phyloP scores from a whole-genome alignment of 2,797 vertebrate species.

The Falco cherrug region DNA sequence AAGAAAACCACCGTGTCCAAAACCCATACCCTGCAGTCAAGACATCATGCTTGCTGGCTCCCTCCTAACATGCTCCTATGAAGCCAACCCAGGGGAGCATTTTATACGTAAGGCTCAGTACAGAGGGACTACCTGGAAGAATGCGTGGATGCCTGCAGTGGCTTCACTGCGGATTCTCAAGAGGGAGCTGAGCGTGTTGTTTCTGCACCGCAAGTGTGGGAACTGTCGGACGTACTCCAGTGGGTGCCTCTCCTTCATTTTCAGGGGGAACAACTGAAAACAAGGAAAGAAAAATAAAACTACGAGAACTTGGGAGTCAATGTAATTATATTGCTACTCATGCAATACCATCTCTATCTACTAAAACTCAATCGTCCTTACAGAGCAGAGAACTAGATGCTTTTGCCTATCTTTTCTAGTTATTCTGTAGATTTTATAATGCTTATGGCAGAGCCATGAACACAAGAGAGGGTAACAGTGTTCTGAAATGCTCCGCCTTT shows the following conservation, averaged over 20 bases:
- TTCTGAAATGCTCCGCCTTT: not conserved
- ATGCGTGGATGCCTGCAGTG: constrained; percentile 85
- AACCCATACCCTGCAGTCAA: not conserved
- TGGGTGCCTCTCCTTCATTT: constrained; percentile 85
- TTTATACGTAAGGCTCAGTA: fast-evolving
- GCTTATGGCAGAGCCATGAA: not conserved
- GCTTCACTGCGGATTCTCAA: constrained; percentile 92
- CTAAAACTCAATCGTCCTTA: not conserved
- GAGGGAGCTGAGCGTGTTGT: constrained; percentile 83
- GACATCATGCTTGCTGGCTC: fast-evolving
- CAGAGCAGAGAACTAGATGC: not conserved
- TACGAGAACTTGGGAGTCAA: not conserved
- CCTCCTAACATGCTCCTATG: not conserved
- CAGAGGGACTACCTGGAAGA: constrained; percentile 85
- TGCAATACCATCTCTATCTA: not conserved
- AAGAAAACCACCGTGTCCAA: not conserved
- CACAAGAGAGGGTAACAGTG: not conserved
- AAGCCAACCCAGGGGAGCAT: not conserved
- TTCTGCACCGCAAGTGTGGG: constrained; percentile 91
- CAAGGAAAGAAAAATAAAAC: not conserved
- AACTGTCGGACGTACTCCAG: constrained; percentile 88
- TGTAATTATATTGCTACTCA: not conserved
- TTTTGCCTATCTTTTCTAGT: not conserved
- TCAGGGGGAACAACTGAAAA: constrained; percentile 84
- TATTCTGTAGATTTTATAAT: not conserved